Base-by-base conservation (phyloP, 1,140 invertebrate genomes). In the Cyrtorhinus lividipennis region DNA sequence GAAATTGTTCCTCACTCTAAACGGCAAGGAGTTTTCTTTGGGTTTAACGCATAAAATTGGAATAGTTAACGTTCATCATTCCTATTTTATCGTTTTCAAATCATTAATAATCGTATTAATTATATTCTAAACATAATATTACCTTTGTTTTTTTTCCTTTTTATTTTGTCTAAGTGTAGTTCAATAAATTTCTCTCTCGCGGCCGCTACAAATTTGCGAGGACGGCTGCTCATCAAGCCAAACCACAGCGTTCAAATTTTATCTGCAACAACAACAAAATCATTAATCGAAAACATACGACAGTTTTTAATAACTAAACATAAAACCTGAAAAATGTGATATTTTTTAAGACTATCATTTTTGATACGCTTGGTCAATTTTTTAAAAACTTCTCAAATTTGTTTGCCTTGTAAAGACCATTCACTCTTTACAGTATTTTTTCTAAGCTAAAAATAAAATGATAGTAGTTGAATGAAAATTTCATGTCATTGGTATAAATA, bases 291-390 rank as follows among this genome's bases (percentile, higher is more conserved):
- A 38, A 5, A 8, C 15, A 15, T 38, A 38, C 5, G 5, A 38
- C 5, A 38, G 30, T 38, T 8, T 38, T 38, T 38, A 38, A 38
- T 38, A 38, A 38, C 46, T 45, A 61, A 44, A 62, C 3, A 58
- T 13, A 22, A 23, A 45, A 44, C 44, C 26, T 18, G 24, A 20
- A 22, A 61, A 61, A 61, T 61, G 59, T 61, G 59, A 61, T 61
- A 61, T 61, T 61, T 61, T 61, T 61, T 61, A 61, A 24, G 59
- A 61, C 59, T 61, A 61, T 61, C 59, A 61, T 61, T 44, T 30
- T 25, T 61, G 38, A 38, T 38, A 38, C 45, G 59, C 59, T 61
- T 61, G n/a, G 59, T 61, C 59, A 61, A 61, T 61, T 61, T 61
- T 44, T 59, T 59, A 59, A 24, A 61, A 45, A 13, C 22, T 38